Base-by-base conservation (phyloP, 2,888 invertebrate species). In the Orchesella flavescens region DNA sequence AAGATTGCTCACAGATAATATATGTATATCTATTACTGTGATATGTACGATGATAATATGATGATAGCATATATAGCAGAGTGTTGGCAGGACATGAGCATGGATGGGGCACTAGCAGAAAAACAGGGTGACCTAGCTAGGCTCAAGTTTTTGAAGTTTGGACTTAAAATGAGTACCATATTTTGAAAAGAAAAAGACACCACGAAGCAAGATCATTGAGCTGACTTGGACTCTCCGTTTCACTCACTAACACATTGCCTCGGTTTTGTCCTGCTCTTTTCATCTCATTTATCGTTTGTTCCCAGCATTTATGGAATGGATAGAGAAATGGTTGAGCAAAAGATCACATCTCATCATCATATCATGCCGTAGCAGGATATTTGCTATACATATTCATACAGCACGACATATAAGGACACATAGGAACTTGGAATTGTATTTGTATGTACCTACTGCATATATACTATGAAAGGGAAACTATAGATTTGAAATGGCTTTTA, bases 1-100 rank as follows among this genome's bases (percentile, higher is more conserved):
- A 72, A 83, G 76, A 83, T 82, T 83, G 82, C 76, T 72, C 43
- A 68, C 71, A 83, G 76, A 83, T 82, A 83, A 83, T 76, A 83
- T 76, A 34, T 34, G 72, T 76, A 72, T 76, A 83, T 76, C 82
- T 76, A 76, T 82, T 82, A 82, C 75, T 75, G 13, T 65, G 24
- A 53, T 69, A 21, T 63, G 24, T 34, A n/a, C 44, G 44, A 66
- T 66, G 66, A 24, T 63, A 24, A 23, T 24, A 65, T 65, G 65
- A 19, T 19, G 59, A 59, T 19, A 21, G 21, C 12, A 59, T 17
- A 53, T 53, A 53, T 53, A 53, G 1, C 53, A 10, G 53, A n/a
- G 53, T 53, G 13, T 13, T n/a, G 63, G 74, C 65, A 66, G 66
- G 66, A 55, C 66, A 34, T 34, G 34, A 34, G 34, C 34, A 34